Evolutionary conservation across 2,888 invertebrate species (phyloP), one percentile per base, ranked within the genome.

Genomic region (Crocallis elinguaria): DNA sequence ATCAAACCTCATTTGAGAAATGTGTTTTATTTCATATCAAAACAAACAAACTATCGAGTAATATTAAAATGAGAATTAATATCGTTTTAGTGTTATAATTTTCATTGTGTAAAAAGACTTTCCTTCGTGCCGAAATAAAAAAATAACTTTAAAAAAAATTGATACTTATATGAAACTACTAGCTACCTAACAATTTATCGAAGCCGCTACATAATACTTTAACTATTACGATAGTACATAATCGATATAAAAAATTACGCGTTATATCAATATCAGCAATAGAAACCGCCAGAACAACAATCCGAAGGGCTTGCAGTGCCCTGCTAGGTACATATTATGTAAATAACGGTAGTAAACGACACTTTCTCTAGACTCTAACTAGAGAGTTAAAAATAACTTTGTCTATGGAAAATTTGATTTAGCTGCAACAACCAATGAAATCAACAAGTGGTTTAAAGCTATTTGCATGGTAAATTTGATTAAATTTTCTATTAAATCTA

Each of bases 291-390:
- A 52, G 32, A 35, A 27, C 42, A 29, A 41, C 33, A 36, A 46
- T 19, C 19, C 42, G 43, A 43, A 63, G 62, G 62, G 62, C 60
- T 60, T 37, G 50, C 38, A 53, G 39, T n/a, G n/a, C 27, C 51
- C 41, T 45, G 25, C 30, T 39, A 16, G 45, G 38, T 53, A 51
- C 39, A 41, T 23, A 37, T 46, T 58, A 60, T 56, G 52, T 53
- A 49, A 54, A 58, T 58, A 49, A 30, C 32, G 14, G 41, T 45
- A 52, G 52, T 58, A 58, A 57, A 54, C 39, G 49, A 43, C 50
- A 35, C 59, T 64, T 64, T 64, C 63, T 46, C 57, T 59, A 49
- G 49, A 35, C 59, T 64, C 61, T 64, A 61, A 43, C 57, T 59
- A 49, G 49, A 56, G 44, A 52, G 46, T 48, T 41, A 54, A 48